Percentiles rank a stretch among this genome's conserved stretches.
Evolutionary conservation across 2,888 invertebrate species (phyloP).

Genomic region (Nezara viridula): DNA sequence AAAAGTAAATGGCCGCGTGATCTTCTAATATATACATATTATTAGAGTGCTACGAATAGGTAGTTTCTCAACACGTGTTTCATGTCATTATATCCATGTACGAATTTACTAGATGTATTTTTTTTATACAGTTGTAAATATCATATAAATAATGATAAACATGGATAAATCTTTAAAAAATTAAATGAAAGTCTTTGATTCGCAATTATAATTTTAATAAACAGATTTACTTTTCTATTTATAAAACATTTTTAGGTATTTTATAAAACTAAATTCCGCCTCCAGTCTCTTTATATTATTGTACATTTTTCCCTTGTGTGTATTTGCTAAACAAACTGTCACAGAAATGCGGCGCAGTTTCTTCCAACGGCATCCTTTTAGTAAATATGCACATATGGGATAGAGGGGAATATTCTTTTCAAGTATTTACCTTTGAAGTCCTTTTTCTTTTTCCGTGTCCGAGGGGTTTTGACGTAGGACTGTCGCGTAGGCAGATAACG

Average conservation of each 20-base stretch:
- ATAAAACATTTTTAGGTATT: neutral
- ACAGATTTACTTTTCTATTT: neutral
- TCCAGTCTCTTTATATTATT: neutral
- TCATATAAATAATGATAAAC: no score
- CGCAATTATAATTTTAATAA: no score
- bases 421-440: conserved; percentile 23
- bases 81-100: no score
- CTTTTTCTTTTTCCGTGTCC: neutral
- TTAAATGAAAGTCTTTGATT: no score
- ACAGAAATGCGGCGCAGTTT: neutral
- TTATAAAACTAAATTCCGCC: neutral
- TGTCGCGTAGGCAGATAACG: neutral
- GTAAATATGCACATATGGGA: conserved; percentile 14
- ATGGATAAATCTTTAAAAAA: no score
- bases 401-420: conserved; percentile 10
- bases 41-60: no score
- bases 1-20: no score
- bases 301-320: neutral
- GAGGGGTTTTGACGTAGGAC: neutral
- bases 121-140: no score
- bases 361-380: neutral
- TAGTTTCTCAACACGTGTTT: no score
- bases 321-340: neutral
- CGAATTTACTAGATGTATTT: no score
- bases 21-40: no score